phyloP scores from a whole-genome alignment of 1,140 invertebrate genomes.

The Dysdera silvatica region DNA sequence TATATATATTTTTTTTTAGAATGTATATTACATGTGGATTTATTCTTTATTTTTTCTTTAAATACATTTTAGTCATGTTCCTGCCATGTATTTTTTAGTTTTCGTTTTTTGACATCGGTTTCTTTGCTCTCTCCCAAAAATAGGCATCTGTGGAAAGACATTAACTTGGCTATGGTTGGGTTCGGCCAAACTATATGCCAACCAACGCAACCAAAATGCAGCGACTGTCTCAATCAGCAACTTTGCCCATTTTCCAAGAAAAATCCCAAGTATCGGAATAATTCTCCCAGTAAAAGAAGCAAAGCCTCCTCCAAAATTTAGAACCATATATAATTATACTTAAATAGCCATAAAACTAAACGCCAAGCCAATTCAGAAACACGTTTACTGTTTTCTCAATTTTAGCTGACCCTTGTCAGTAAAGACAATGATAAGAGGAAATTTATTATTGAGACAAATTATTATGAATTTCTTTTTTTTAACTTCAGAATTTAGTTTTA shows the following conservation, averaged over 20 bases:
- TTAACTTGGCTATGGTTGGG: constrained; percentile 87
- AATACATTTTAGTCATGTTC: constrained; percentile 18
- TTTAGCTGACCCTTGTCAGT: no score
- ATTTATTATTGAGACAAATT: no score
- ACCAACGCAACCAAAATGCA: constrained; percentile 71
- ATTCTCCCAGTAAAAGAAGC: neutral
- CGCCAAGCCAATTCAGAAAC: no score
- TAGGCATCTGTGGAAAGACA: constrained; percentile 71
- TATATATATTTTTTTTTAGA: neutral
- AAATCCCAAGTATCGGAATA: neutral
- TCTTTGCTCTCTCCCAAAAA: no score
- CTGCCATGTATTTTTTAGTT: no score
- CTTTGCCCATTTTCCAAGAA: constrained; percentile 65
- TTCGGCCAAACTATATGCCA: constrained; percentile 90
- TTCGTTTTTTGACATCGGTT: no score
- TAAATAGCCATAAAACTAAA: no score
- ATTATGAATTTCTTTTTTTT: no score
- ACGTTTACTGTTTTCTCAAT: no score
- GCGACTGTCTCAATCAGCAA: constrained; percentile 66
- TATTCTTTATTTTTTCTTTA: neutral
- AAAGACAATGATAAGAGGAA: no score
- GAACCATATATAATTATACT: no score
- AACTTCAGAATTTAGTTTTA: no score
- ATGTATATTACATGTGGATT: neutral
- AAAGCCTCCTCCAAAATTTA: neutral